Evolutionary conservation across 2,797 vertebrate genomes (phyloP), one percentile per base, ranked within the genome.

Genomic region (Tangara arthus): DNA sequence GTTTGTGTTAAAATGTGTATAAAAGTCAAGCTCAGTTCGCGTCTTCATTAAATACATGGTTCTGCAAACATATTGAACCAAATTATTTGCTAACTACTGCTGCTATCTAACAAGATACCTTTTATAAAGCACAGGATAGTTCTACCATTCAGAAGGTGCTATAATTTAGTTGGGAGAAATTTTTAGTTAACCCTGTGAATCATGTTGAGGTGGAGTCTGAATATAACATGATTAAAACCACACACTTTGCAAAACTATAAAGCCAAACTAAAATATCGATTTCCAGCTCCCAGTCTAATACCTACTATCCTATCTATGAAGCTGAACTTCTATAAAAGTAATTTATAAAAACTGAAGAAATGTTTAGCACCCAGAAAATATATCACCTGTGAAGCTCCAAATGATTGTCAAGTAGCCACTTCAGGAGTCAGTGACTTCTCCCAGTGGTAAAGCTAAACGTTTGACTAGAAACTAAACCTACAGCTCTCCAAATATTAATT

Each of bases 341-440:
- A 46, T 93, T 71, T 23, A 79, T 87, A 94, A 80, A 64, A 93
- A 46, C 65, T 52, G 46, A 59, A 82, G 61, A 63, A 87, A 85
- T 24, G n/a, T 65, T 89, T 91, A 97, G 82, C 91, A 94, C 90
- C 89, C 59, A 64, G 83, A 87, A 89, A 47, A 42, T 34, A n/a
- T 28, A 49, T 73, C 21, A n/a, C 39, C 49, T 81, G 41, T 82
- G 60, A 93, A 95, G 63, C 11, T 76, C 88, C 90, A 83, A 77
- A 53, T 89, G 95, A 91, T 95, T 95, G 93, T 94, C 93, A 87
- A 34, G 61, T 26, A 94, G 80, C 73, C 75, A 86, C 65, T 89
- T 90, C 30, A 49, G 60, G 72, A 89, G 72, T 78, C 78, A 88
- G n/a, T 41, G 80, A 86, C 37, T 83, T 90, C 71, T 80, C 34